Evolutionary conservation across 2,113 vertebrate genomes (phyloP), one percentile per base, ranked within the genome.

Genomic region (Atrichornis clamosus): DNA sequence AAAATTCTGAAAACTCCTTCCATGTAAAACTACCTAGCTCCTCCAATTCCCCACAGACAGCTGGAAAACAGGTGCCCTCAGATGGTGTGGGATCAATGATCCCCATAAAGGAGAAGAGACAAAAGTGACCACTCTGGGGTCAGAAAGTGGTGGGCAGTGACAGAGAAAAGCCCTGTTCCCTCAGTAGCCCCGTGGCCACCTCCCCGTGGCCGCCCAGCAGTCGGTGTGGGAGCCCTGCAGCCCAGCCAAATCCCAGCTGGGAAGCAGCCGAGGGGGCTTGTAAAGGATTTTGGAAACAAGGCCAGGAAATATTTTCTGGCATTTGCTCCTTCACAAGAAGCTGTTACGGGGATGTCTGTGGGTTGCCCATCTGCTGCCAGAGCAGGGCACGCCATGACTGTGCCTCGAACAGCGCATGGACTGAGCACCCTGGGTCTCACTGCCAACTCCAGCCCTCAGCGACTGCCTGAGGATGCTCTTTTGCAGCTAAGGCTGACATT

Each of bases 261-360:
- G 73, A 69, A 83, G 55, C 1, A 3, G 70, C 10, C 13, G 18
- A 85, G 53, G 22, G 32, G 28, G 7, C 32, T 72, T 74, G 60
- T 63, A 46, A 74, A 93, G 59, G 79, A 68, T 47, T 69, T 60
- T 42, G 65, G 58, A 62, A 93, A 88, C 41, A 88, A 23, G 62
- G 70, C 60, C 52, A 84, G 58, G 74, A 95, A 87, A 46, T 58
- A 30, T 33, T 62, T 72, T 56, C 68, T 84, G 69, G 44, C 15
- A 1, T 44, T 23, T 72, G 52, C 49, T 78, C 60, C 68, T 68
- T 5, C 60, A 76, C 26, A 50, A 14, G 28, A 59, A 82, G 67
- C 42, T 84, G 70, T 47, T 56, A 9, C 1, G n/a, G 53, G 24
- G 46, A 84, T 35, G 63, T 46, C 78, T 77, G n/a, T 0, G 12